Conservation (phyloP, 1,140 invertebrate genomes). For the Lepidotrigona ventralis region DNA sequence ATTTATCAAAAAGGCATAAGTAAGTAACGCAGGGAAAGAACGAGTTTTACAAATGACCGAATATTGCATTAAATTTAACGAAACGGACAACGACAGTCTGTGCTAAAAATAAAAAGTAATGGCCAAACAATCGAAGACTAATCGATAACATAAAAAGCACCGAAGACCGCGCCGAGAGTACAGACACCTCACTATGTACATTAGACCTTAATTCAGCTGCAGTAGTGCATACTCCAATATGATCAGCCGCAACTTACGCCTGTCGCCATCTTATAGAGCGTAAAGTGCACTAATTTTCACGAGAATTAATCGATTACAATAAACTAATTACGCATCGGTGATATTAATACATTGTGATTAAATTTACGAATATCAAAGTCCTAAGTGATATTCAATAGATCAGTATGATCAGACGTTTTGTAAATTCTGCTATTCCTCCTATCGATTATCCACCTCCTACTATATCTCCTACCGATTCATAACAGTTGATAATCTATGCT, state of each 20-base stretch:
- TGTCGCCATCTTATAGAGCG: constrained; percentile 53
- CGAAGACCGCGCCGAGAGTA: constrained; percentile 24
- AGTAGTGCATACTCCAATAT: constrained; percentile 58
- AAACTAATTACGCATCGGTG: background rate
- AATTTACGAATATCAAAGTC: background rate
- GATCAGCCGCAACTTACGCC: constrained; percentile 44
- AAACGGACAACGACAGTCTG: constrained; percentile 61
- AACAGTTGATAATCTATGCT: background rate
- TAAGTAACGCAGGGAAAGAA: background rate
- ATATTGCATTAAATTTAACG: constrained; percentile 60
- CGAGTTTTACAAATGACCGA: no score
- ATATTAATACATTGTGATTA: background rate
- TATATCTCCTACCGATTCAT: background rate
- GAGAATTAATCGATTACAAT: background rate
- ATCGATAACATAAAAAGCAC: constrained; percentile 67
- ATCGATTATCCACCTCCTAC: background rate
- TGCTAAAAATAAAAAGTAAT: constrained; percentile 72
- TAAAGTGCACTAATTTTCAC: background rate
- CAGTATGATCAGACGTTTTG: no score
- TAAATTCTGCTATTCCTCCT: background rate
- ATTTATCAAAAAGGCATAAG: background rate
- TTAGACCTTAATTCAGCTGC: constrained; percentile 62
- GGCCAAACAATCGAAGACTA: constrained; percentile 70
- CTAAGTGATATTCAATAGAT: background rate
- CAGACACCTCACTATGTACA: constrained; percentile 50